Evolutionary conservation across 2,888 invertebrate genomes (phyloP), one percentile per base, ranked within the genome.

Genomic region (Mythimna ferrago): DNA sequence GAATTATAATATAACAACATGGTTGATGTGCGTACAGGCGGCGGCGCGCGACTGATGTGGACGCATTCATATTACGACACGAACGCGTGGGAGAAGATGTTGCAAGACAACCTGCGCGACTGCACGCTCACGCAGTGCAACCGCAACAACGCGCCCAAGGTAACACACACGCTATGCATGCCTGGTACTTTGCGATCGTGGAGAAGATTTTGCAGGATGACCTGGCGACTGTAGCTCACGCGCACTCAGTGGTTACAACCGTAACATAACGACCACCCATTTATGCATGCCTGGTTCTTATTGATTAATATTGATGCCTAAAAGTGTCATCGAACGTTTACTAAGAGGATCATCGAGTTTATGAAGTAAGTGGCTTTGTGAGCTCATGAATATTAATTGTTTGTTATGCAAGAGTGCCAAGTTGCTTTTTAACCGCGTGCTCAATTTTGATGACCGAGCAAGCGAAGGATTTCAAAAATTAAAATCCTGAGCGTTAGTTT

Each of bases 1-100:
- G 6, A 32, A 5, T 3, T 32, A 32, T 32, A 32, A 32, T 32
- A 16, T 53, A 9, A 44, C 1, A 14, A 41, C 21, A 38, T n/a
- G 64, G 14, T 2, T 3, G 2, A 6, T 53, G 19, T 7, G 26
- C 0, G 51, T 16, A 14, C 51, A 78, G 77, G 94, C 68, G 95
- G 98, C 19, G 97, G 98, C 0, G 97, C 98, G 53, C 97, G 97
- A 74, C 96, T 99, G 66, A 97, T 99, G n/a, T 98, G 98, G 97
- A 97, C 97, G 73, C 98, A 99, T 90, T 97, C 98, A 0, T 99
- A 98, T 94, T 99, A 99, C 93, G 98, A 99, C 90, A 98, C 99
- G 0, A 97, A 97, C 0, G 96, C 98, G 19, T 99, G 98, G 98
- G 98, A 99, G 92, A 95, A 97, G 76, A 95, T 98, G 89, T 93